A percentile compares a stretch with the other conserved stretches of the same genome.
Evolutionary conservation across 2,888 invertebrate species (phyloP).

Genomic region (Drosophila suboccidentalis): DNA sequence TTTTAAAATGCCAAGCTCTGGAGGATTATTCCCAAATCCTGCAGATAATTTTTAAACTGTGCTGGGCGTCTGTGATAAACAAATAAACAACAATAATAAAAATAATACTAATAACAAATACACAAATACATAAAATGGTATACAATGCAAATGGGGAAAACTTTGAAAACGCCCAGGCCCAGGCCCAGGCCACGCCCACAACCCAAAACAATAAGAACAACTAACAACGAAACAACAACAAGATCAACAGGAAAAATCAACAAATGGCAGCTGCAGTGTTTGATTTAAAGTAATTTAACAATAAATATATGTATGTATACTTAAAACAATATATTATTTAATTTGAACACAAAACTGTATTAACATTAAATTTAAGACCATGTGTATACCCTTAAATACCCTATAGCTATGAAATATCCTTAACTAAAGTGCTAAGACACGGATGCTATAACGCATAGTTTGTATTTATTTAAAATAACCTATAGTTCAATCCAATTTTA

Average conservation of each 20-base stretch:
- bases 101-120: not conserved
- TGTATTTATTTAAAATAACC: not conserved
- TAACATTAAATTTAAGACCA: conserved; percentile 23
- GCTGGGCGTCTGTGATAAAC: conserved; percentile 42
- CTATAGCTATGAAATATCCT: conserved; percentile 4
- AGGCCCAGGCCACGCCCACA: conserved; percentile 17
- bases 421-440: conserved; percentile 24
- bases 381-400: conserved; percentile 6
- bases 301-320: not conserved
- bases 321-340: conserved; percentile 3
- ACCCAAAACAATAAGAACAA: not conserved
- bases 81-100: not conserved
- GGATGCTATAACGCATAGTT: conserved; percentile 20
- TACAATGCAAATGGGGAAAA: not conserved
- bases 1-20: conserved; percentile 1
- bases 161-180: conserved; percentile 17
- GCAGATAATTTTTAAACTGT: not conserved
- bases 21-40: conserved; percentile 5
- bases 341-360: conserved; percentile 24
- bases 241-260: conserved; percentile 3
- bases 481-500: not conserved
- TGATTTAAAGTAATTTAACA: not conserved
- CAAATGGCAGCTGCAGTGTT: conserved; percentile 33
- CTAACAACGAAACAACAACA: not conserved
- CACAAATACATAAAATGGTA: not conserved